Conservation (phyloP, 2,113 vertebrate genomes). For the Burhinus bistriatus region DNA sequence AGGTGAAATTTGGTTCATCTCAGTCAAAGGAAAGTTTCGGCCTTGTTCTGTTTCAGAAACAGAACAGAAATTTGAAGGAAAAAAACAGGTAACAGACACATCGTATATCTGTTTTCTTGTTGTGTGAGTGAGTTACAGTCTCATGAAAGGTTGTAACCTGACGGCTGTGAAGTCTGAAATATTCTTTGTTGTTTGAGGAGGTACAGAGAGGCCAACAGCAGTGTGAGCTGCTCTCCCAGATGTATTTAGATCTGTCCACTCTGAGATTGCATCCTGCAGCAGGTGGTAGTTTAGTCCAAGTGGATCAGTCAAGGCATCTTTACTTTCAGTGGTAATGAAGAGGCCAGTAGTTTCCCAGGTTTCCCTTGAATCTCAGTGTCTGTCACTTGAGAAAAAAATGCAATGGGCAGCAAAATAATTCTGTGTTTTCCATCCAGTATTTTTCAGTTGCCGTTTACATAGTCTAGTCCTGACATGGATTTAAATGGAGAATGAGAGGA, state of each 20-base stretch:
- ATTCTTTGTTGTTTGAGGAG: not conserved
- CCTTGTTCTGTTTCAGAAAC: not conserved
- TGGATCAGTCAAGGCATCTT: not conserved
- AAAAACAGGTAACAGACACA: not conserved
- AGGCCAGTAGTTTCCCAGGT: not conserved
- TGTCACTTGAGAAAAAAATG: not conserved
- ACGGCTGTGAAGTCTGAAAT: not conserved
- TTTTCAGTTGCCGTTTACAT: not conserved
- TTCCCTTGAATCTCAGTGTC: not conserved
- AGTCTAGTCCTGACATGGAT: not conserved
- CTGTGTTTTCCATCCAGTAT: not conserved
- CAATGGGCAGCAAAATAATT: not conserved
- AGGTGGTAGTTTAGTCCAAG: not conserved
- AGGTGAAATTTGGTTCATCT: not conserved
- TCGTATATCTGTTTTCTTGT: not conserved
- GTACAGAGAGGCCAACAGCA: not conserved
- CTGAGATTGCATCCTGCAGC: not conserved
- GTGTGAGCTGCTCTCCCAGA: not conserved
- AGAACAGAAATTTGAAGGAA: not conserved
- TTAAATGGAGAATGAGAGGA: not conserved
- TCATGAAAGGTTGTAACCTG: not conserved
- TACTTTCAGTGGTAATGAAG: not conserved
- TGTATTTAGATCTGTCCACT: not conserved
- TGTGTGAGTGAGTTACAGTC: not conserved
- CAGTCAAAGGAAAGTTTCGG: not conserved